Percentiles rank a stretch among this genome's conserved stretches.
Evolutionary conservation across 2,888 invertebrate genomes (phyloP).

Genomic region (Apotomis capreana): DNA sequence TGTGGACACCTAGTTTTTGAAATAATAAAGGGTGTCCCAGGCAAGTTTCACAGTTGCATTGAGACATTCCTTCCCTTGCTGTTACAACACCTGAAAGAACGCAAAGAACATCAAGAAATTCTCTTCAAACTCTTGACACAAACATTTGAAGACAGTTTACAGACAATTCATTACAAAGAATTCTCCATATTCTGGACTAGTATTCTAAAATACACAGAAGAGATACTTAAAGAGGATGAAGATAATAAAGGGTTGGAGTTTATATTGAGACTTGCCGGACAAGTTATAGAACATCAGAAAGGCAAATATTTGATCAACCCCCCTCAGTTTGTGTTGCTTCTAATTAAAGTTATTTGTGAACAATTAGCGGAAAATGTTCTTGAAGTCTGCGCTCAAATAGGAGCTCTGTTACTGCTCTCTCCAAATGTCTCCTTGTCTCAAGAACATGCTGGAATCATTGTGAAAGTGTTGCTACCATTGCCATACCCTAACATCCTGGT

Average conservation of each 20-base stretch:
- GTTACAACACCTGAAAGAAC: conserved; percentile 84
- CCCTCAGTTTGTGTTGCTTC: conserved; percentile 81
- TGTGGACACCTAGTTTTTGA: conserved; percentile 95
- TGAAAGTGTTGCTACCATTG: conserved; percentile 84
- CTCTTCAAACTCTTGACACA: conserved; percentile 86
- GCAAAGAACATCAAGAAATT: conserved; percentile 76
- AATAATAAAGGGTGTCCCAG: conserved; percentile 91
- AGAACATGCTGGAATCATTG: conserved; percentile 88
- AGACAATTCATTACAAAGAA: conserved; percentile 85
- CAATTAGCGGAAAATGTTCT: conserved; percentile 76
- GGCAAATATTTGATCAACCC: conserved; percentile 86
- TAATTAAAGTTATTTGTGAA: conserved; percentile 79
- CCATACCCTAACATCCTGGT: conserved; percentile 83
- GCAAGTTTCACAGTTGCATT: conserved; percentile 93
- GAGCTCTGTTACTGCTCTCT: conserved; percentile 84
- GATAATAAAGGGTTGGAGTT: conserved; percentile 67
- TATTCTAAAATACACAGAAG: conserved; percentile 65
- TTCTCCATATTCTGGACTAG: conserved; percentile 86
- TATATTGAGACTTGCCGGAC: conserved; percentile 83
- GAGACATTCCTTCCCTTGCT: conserved; percentile 87
- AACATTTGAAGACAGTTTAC: conserved; percentile 85
- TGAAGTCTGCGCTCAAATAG: conserved; percentile 80
- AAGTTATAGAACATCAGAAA: conserved; percentile 84
- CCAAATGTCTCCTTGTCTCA: conserved; percentile 86
- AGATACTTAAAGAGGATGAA: conserved; percentile 67